Evolutionary conservation across 2,797 vertebrate genomes (phyloP), one percentile per base, ranked within the genome.

Genomic region (Masticophis lateralis): DNA sequence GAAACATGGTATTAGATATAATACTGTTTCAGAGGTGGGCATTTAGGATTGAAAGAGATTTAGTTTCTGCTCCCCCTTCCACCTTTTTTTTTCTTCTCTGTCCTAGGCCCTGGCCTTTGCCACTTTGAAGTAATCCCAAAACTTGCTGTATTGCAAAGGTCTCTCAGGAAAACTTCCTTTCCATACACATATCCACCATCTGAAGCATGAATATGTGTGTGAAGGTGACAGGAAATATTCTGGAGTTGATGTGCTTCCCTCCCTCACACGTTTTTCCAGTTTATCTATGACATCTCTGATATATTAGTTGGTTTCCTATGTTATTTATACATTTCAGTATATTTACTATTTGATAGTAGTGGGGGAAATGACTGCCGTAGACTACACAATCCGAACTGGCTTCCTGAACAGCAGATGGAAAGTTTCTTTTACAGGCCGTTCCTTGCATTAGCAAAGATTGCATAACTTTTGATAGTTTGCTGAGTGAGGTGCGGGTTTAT

Each of bases 401-500:
- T 93, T 89, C 90, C 87, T 66, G 90, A 93, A 66, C 25, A 91
- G 59, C 90, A 91, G 90, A 63, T 93, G 93, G 28, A 63, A 91
- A 53, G 32, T 56, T 93, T 91, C 90, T 83, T 91, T 89, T 89
- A 47, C 93, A 93, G 87, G 51, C 90, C n/a, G 20, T 89, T 91
- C 87, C 92, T 94, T 91, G 90, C 89, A 95, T 93, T 3, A 91
- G 91, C 9, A 94, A 87, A 90, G 89, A 89, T 4, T 9, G 27
- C 55, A 89, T 90, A 94, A 96, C 66, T 95, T 94, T 95, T 96
- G 95, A 95, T 92, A 95, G 92, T 95, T 32, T 25, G 16, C 92
- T 88, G 93, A 92, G 90, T 93, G 27, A 92, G 86, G 92, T 95
- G 93, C 90, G 90, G 90, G 93, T 95, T 95, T 93, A 93, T 74